Base-by-base conservation (phyloP, 2,113 vertebrate species). In the Callopanchax toddi region DNA sequence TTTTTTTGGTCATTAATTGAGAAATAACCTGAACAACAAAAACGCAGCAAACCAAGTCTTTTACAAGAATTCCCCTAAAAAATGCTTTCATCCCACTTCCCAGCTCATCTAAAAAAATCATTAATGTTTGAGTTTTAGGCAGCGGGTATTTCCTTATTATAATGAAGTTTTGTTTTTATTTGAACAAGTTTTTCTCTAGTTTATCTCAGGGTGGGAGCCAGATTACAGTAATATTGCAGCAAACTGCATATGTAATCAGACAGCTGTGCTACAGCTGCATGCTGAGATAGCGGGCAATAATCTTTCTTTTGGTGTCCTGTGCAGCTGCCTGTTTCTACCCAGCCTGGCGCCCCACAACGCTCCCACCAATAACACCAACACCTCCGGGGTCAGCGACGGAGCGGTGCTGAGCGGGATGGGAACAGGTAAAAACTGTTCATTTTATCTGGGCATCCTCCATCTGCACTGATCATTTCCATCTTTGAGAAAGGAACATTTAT, bases 291-390 rank as follows among this genome's bases (percentile, higher is more conserved):
- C 6, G 10, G 29, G 3, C 13, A 15, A 67, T 53, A 42, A 71
- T 68, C 22, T 64, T 26, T 26, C 13, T 32, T 49, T 17, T 79
- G 21, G 65, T 11, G 23, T 71, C 45, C 36, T 7, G 1, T 11
- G 5, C 81, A 99, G 97, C 59, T 99, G 97, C 77, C 88, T 99
- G 68, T 99, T 99, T 79, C 90, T 99, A 79, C 97, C 97, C 66
- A 99, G 97, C 70, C 86, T 99, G 89, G 97, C 97, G 42, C 97
- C 97, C 25, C 97, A 98, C 75, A 99, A 99, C 9, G 94, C 93
- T 1, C 94, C 94, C 21, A 94, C 93, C 67, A 97, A 93, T 77
- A 96, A 95, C 64, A 90, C 94, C 16, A 95, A 94, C 45, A 86
- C 93, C 21, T 96, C 96, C 6, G 94, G 95, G 4, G 93, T 97